A percentile compares a stretch with the other conserved stretches of the same genome.
phyloP scores from a whole-genome alignment of 2,113 vertebrate species.

The Engystomops pustulosus region DNA sequence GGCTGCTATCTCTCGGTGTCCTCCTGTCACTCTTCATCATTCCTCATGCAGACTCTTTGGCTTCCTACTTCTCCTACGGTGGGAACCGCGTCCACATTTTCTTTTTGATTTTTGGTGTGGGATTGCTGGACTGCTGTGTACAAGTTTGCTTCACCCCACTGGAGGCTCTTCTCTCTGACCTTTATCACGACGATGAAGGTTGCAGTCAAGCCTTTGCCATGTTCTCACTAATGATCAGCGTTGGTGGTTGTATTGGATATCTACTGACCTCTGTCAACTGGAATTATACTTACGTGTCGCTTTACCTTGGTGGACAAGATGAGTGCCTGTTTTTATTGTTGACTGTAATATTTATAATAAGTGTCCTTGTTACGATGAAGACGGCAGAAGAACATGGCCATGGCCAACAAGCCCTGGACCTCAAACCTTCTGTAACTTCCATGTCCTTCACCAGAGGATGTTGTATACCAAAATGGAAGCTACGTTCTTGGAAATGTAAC shows the following conservation, averaged over 20 bases:
- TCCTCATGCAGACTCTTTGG: constrained; percentile 75
- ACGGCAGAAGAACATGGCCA: constrained; percentile 73
- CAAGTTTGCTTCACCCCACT: constrained; percentile 87
- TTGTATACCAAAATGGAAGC: constrained; percentile 62
- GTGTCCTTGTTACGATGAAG: constrained; percentile 76
- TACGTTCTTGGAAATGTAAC: constrained; percentile 60
- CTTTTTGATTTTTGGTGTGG: constrained; percentile 80
- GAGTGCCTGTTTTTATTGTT: constrained; percentile 83
- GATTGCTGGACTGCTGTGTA: constrained; percentile 84
- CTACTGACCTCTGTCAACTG: constrained; percentile 83
- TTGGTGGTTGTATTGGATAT: constrained; percentile 87
- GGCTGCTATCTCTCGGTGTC: constrained; percentile 80
- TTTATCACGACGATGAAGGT: constrained; percentile 79
- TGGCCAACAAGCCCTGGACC: rapidly evolving
- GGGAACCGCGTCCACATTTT: constrained; percentile 74
- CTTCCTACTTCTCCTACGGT: constrained; percentile 68
- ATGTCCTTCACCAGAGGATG: background rate
- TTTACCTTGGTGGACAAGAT: constrained; percentile 80
- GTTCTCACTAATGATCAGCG: constrained; percentile 86
- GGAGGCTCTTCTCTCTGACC: constrained; percentile 84
- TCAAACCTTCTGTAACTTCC: constrained; percentile 61
- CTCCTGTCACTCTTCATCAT: constrained; percentile 83
- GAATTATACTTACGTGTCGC: constrained; percentile 71
- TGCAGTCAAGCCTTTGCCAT: constrained; percentile 84
- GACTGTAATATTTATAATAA: constrained; percentile 77